phyloP scores from a whole-genome alignment of 2,797 vertebrate species.

The Tauraco hartlaubi region DNA sequence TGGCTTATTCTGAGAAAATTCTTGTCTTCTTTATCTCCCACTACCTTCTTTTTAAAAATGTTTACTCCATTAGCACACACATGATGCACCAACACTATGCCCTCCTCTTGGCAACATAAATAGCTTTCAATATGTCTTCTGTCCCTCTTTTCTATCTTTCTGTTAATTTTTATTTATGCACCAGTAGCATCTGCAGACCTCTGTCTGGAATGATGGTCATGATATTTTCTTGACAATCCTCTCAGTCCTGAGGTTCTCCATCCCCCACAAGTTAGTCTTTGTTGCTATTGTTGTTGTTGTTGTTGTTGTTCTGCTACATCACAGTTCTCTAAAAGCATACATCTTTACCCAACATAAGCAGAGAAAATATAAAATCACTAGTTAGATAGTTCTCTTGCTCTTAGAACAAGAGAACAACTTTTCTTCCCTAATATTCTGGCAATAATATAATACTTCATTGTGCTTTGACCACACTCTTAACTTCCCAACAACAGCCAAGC shows the following conservation, averaged over 20 bases:
- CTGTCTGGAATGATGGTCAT: neutral
- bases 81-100: neutral
- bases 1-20: neutral
- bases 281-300: accelerated
- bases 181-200: neutral
- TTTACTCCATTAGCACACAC: neutral
- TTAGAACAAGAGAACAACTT: neutral
- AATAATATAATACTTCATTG: neutral
- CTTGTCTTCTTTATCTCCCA: neutral
- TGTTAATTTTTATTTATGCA: neutral
- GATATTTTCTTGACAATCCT: neutral
- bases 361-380: neutral
- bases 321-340: neutral
- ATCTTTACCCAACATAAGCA: neutral
- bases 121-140: neutral
- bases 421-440: neutral
- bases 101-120: neutral
- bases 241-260: neutral
- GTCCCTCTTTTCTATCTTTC: neutral
- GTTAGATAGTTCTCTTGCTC: neutral
- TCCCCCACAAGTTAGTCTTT: neutral
- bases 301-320: neutral
- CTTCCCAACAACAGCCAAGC: neutral
- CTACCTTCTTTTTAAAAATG: neutral
- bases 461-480: neutral